Evolutionary conservation across 1,140 invertebrate genomes (phyloP).

Genomic region (Pseudachorutes palmiensis): DNA sequence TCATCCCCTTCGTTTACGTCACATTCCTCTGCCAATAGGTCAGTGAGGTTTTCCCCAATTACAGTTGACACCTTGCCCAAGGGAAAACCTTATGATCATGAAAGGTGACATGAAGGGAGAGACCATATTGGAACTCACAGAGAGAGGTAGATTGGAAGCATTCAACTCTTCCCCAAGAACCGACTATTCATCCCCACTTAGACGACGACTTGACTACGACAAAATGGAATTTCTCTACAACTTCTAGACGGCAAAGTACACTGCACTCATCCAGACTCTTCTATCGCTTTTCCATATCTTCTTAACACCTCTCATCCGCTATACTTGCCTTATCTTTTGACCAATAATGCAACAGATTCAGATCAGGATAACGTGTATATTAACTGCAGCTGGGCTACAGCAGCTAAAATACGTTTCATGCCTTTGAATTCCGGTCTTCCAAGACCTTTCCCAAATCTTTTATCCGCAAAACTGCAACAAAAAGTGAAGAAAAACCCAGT

Average conservation of each 20-base stretch:
- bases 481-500: too few species aligned
- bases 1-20: constrained; percentile 48
- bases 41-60: constrained; percentile 72
- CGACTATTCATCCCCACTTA: neutral
- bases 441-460: too few species aligned
- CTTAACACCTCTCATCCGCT: neutral
- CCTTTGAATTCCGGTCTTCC: neutral
- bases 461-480: too few species aligned
- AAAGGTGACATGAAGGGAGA: constrained; percentile 2
- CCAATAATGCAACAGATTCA: neutral
- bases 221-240: constrained; percentile 15
- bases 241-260: neutral
- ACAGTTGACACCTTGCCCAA: constrained; percentile 45
- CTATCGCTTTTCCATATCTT: neutral
- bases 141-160: constrained; percentile 54
- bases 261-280: neutral
- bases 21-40: constrained; percentile 49
- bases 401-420: too few species aligned
- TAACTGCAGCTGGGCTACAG: too few species aligned
- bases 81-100: constrained; percentile 40
- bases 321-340: constrained; percentile 1
- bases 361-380: too few species aligned
- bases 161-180: constrained; percentile 22
- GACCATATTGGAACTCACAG: constrained; percentile 52
- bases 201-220: constrained; percentile 14